phyloP scores from a whole-genome alignment of 2,888 invertebrate species.

The Bhutanitis thaidina region DNA sequence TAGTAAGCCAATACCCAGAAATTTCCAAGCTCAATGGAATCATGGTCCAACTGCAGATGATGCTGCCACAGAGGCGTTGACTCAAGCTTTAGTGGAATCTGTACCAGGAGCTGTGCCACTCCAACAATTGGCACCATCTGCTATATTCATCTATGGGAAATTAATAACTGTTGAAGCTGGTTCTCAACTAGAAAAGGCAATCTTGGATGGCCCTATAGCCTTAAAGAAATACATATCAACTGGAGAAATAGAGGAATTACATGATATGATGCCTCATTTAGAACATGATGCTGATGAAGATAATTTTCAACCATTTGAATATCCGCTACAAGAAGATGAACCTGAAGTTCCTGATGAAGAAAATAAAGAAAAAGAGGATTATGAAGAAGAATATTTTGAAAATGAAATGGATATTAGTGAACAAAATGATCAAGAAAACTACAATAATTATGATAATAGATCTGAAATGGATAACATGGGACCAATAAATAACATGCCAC shows the following conservation, averaged over 20 bases:
- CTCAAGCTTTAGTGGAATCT: constrained; percentile 86
- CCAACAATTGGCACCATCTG: constrained; percentile 87
- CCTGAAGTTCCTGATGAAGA: constrained; percentile 46
- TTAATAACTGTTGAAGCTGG: constrained; percentile 88
- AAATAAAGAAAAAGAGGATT: constrained; percentile 49
- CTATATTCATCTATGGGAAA: constrained; percentile 91
- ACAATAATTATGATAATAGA: constrained; percentile 55
- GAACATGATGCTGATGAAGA: constrained; percentile 81
- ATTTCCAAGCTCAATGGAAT: constrained; percentile 98
- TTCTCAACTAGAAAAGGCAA: constrained; percentile 87
- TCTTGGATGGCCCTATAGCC: constrained; percentile 87
- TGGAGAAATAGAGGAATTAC: constrained; percentile 89
- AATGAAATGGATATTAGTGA: constrained; percentile 64
- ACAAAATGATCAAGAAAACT: constrained; percentile 60
- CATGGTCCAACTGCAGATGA: constrained; percentile 83
- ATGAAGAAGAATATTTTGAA: constrained; percentile 52
- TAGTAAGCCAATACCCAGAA: constrained; percentile 96
- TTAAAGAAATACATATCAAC: constrained; percentile 88
- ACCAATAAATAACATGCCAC: constrained; percentile 41
- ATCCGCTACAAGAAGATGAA: constrained; percentile 55
- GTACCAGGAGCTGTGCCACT: constrained; percentile 89
- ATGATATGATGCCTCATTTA: constrained; percentile 86
- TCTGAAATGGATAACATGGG: constrained; percentile 46
- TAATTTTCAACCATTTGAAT: constrained; percentile 65
- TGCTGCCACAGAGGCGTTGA: constrained; percentile 80